These are phyloP conservation scores for Watersipora subatra DNA, from an alignment of 1,140 invertebrate species.

Conservation along the genomic window DNA sequence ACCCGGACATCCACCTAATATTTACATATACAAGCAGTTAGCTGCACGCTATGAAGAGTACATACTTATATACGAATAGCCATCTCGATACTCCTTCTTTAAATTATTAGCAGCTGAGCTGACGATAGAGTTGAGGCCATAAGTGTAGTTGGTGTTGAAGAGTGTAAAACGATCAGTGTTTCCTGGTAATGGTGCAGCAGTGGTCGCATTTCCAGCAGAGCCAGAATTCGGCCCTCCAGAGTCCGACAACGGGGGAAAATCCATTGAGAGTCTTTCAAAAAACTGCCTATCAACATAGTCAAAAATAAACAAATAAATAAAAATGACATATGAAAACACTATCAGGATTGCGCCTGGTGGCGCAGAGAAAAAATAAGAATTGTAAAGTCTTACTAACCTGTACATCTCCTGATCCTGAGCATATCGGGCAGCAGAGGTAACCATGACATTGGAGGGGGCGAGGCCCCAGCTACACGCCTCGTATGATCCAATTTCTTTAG, in stretches of 20 bases:
- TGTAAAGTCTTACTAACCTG: not conserved
- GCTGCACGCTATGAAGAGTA: too few relatives aligned
- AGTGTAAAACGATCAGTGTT: not conserved
- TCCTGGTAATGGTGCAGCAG: not conserved
- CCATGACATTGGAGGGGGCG: constrained; percentile 68
- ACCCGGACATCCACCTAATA: too few relatives aligned
- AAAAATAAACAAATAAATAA: too few relatives aligned
- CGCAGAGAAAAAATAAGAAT: not conserved
- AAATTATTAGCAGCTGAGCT: not conserved
- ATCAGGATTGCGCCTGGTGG: too few relatives aligned
- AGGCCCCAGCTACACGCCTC: constrained; percentile 45
- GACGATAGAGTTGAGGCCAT: not conserved
- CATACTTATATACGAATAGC: too few relatives aligned
- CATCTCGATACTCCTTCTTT: too few relatives aligned
- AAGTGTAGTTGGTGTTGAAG: not conserved
- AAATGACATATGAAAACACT: too few relatives aligned
- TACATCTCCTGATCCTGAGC: not conserved
- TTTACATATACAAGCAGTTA: too few relatives aligned
- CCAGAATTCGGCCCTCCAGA: not conserved
- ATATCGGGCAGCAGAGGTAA: not conserved
- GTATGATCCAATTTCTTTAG: constrained; percentile 18
- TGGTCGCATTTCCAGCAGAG: not conserved
- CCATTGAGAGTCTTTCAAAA: not conserved
- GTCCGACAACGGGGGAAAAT: not conserved
- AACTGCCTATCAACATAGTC: too few relatives aligned